Evolutionary conservation across 2,797 vertebrate genomes (phyloP), one percentile per base, ranked within the genome.

Genomic region (Falco rusticolus): DNA sequence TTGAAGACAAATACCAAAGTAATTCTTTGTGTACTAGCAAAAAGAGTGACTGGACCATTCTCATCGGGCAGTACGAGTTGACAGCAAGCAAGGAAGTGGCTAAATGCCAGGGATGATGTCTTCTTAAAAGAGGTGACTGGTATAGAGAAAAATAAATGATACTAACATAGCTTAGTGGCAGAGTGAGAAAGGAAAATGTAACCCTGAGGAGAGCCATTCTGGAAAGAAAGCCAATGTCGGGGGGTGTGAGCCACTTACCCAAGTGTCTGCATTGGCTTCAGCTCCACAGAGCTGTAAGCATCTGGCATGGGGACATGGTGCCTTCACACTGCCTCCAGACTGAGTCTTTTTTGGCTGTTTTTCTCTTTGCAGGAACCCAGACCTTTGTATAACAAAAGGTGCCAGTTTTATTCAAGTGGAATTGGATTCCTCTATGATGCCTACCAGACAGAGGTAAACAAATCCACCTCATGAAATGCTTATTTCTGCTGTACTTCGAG

Each of bases 381-480:
- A 82, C 99, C 99, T 7, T 85, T 99, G 93, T 94, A 98, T 83
- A 98, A 98, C 34, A 98, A 98, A 87, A 98, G 98, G 71, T 99
- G 99, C 95, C 98, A 98, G 93, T 99, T 98, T 95, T 99, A 99
- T 84, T 93, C 98, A 89, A 99, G 99, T 78, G 98, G 97, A 76
- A 89, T 97, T 9, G 99, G 98, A 68, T 98, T 99, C 64, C 89
- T 97, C 1, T 99, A 98, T 11, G 99, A 99, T 78, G 98, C 97
- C 96, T 99, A 99, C 97, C 98, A 99, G 84, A 98, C 97, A 19
- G 99, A 99, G 98, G 99, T 99, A 97, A 98, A 94, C 17, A 48
- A 61, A 57, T 15, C 50, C 33, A 17, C 9, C 6, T 63, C 22
- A 7, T 33, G 13, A 3, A 9, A 3, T 14, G 4, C n/a, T 64